These are phyloP conservation scores for Lordiphosa andalusiaca DNA, from an alignment of 2,888 invertebrate species.

Conservation along the genomic window DNA sequence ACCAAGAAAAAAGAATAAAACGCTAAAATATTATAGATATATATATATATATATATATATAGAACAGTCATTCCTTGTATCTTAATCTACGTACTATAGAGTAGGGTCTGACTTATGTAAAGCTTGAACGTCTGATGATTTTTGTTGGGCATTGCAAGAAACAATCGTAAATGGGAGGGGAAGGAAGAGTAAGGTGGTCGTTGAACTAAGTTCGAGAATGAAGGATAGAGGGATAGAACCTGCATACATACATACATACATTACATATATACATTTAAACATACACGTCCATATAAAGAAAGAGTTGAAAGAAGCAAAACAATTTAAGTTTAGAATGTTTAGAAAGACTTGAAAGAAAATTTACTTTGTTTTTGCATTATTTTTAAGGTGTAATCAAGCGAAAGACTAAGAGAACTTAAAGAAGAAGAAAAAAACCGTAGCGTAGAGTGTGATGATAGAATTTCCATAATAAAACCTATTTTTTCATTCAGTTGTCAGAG, in stretches of 20 bases:
- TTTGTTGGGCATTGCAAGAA: slow-evolving; percentile 75
- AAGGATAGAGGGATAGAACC: slow-evolving; percentile 5
- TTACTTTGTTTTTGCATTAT: slow-evolving; percentile 42
- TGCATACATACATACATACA: slow-evolving; percentile 10
- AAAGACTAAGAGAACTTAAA: slow-evolving; percentile 31
- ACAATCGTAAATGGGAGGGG: slow-evolving; percentile 62
- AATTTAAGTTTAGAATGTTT: slow-evolving; percentile 50
- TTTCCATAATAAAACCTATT: not conserved
- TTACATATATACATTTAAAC: slow-evolving; percentile 15
- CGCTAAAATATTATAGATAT: slow-evolving; percentile 45
- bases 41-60: slow-evolving; percentile 49
- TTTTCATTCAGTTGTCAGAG: slow-evolving; percentile 1
- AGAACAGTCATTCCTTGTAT: slow-evolving; percentile 69
- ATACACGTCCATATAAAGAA: slow-evolving; percentile 56
- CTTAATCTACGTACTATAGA: slow-evolving; percentile 41
- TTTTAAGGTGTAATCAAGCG: slow-evolving; percentile 1
- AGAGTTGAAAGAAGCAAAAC: slow-evolving; percentile 18
- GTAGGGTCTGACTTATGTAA: slow-evolving; percentile 63
- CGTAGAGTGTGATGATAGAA: slow-evolving; percentile 3
- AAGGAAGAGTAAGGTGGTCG: slow-evolving; percentile 52
- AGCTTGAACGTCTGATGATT: slow-evolving; percentile 70
- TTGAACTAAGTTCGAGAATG: slow-evolving; percentile 61
- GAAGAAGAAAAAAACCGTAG: not conserved
- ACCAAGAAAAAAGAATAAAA: slow-evolving; percentile 18
- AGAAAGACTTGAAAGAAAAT: slow-evolving; percentile 53